Percentiles rank a stretch among this genome's conserved stretches.
Conservation (phyloP, 2,888 invertebrate genomes). For the Melanostoma mellinum region DNA sequence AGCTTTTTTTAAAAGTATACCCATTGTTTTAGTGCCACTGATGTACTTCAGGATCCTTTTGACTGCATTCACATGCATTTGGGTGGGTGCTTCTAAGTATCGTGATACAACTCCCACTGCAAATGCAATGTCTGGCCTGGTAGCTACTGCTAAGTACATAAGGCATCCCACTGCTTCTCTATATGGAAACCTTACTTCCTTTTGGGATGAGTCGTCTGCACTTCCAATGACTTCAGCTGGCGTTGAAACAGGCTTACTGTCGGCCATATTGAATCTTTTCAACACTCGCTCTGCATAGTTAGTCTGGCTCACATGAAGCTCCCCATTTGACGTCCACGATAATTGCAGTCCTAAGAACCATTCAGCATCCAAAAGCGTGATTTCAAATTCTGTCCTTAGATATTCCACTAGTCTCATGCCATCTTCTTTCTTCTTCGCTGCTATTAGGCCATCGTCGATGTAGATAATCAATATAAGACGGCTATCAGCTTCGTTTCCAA, state of each 20-base stretch:
- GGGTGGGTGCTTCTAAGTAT: slow-evolving; percentile 21
- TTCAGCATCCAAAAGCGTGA: slow-evolving; percentile 5
- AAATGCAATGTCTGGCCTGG: slow-evolving; percentile 67
- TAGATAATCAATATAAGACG: no score
- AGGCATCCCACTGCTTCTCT: no score
- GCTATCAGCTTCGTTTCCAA: no score
- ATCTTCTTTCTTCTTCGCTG: slow-evolving; percentile 42
- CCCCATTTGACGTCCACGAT: slow-evolving; percentile 7
- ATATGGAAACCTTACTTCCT: no score
- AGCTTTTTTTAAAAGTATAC: slow-evolving; percentile 20
- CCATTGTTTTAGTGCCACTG: slow-evolving; percentile 17
- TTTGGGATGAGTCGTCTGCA: slow-evolving; percentile 42
- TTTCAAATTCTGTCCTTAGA: slow-evolving; percentile 21
- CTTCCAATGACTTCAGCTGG: slow-evolving; percentile 31
- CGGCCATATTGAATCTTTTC: slow-evolving; percentile 63
- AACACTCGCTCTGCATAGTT: slow-evolving; percentile 56
- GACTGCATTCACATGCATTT: slow-evolving; percentile 9
- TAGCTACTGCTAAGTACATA: no score
- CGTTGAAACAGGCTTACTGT: slow-evolving; percentile 58
- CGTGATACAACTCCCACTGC: slow-evolving; percentile 51
- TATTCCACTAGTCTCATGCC: slow-evolving; percentile 1
- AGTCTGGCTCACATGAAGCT: slow-evolving; percentile 56
- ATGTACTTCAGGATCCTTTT: slow-evolving; percentile 32
- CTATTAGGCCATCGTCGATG: slow-evolving; percentile 75
- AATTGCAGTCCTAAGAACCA: slow-evolving; percentile 22